phyloP scores from a whole-genome alignment of 2,797 vertebrate species.

The Epinephelus coioides region DNA sequence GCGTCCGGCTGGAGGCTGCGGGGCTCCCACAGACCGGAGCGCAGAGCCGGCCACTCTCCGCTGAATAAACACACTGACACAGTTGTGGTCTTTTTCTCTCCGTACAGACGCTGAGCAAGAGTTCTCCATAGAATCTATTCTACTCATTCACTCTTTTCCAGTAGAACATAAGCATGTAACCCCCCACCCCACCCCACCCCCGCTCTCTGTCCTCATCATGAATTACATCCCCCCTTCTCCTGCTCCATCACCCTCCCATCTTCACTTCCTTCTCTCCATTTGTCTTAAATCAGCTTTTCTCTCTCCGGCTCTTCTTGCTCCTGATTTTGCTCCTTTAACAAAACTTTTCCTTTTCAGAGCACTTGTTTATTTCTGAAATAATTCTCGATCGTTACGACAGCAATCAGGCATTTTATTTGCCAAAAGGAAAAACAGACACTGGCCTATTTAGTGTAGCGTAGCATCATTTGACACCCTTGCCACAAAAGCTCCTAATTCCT shows the following conservation, averaged over 20 bases:
- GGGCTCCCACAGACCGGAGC: constrained; percentile 67
- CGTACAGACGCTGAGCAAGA: constrained; percentile 67
- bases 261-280: constrained; percentile 51
- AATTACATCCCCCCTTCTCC: constrained; percentile 27
- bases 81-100: constrained; percentile 71
- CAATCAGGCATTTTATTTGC: not conserved
- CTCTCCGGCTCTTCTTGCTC: not conserved
- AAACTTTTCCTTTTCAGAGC: not conserved
- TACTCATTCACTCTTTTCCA: constrained; percentile 68
- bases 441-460: not conserved
- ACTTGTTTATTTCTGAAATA: not conserved
- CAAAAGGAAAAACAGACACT: not conserved
- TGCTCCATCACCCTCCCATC: constrained; percentile 23
- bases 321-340: constrained; percentile 11
- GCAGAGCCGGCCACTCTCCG: constrained; percentile 68
- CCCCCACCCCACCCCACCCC: not conserved
- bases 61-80: constrained; percentile 79
- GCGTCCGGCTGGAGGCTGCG: constrained; percentile 64
- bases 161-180: constrained; percentile 55
- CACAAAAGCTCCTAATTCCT: not conserved
- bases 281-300: constrained; percentile 40
- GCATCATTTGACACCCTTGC: not conserved
- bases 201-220: constrained; percentile 30
- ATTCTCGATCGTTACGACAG: not conserved
- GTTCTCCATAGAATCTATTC: constrained; percentile 62